Base-by-base conservation (phyloP, 2,888 invertebrate genomes). In the Tuberolachnus salignus region DNA sequence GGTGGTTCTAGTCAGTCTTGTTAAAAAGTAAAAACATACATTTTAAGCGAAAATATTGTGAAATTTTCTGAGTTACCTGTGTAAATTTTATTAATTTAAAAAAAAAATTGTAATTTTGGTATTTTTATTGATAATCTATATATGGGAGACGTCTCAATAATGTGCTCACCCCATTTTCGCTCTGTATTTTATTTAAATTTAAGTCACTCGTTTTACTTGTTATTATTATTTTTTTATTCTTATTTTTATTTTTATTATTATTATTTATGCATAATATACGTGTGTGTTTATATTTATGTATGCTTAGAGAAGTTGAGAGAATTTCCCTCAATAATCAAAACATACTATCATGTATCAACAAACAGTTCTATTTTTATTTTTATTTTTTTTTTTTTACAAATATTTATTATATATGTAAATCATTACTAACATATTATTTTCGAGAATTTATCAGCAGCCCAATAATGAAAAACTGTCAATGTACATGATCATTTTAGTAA, bases 151-250 rank as follows among this genome's bases (percentile, higher is more conserved):
- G 42, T 66, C 66, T 80, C 66, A 74, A 66, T 26, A 74, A 66
- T 74, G 63, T 66, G 74, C 64, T 66, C 66, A 80, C 72, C 73
- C 74, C 64, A 59, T 80, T 80, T 74, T 80, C 61, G 66, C 55
- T 80, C 73, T 80, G 66, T 80, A 80, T 80, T 80, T 80, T 66
- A 74, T 73, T 80, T 80, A 80, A 66, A 74, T 74, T 80, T 80
- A 73, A 80, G 72, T 55, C 73, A 59, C 26, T 72, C 46, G 61
- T 64, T 72, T 74, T 80, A 73, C 61, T 80, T 73, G 66, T 72
- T 72, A 34, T 73, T 80, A 53, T 70, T 80, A 42, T 44, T 71
- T 55, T 61, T 78, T 21, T 63, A 63, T 66, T 46, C n/a, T 49
- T 49, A 49, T 66, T 23, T 49, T 51, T 46, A 16, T 67, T 10